Conservation (phyloP, 1,140 invertebrate genomes). For the Solenopsis invicta region DNA sequence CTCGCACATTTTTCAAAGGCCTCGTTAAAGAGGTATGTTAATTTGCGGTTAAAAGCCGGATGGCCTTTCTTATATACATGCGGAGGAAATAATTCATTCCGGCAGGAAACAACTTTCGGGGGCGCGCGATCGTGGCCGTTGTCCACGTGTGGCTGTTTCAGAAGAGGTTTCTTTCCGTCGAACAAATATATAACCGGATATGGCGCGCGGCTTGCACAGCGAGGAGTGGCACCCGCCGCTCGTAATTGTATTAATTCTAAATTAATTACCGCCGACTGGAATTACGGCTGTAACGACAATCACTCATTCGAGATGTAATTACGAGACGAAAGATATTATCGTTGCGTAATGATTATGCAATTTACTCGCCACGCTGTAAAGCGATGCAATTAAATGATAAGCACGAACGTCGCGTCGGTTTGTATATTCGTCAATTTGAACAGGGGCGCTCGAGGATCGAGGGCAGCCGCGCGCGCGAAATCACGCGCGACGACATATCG, state of each 20-base stretch:
- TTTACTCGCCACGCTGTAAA: constrained; percentile 27
- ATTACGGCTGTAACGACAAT: neutral
- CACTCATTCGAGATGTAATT: constrained; percentile 20
- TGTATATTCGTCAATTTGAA: neutral
- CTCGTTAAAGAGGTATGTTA: constrained; percentile 31
- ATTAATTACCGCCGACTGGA: constrained; percentile 8
- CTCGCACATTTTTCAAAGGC: constrained; percentile 38
- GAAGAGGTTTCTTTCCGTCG: neutral
- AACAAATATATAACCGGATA: neutral
- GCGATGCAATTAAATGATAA: constrained; percentile 15
- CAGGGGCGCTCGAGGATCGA: neutral
- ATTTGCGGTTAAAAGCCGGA: constrained; percentile 42
- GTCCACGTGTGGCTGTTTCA: neutral
- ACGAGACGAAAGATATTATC: constrained; percentile 21
- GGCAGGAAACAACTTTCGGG: neutral
- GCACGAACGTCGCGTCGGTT: neutral
- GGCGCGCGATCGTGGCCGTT: neutral
- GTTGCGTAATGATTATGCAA: constrained; percentile 40
- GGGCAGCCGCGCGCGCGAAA: neutral
- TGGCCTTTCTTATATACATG: neutral
- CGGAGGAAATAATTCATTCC: constrained; percentile 15
- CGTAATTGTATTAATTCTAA: constrained; percentile 16
- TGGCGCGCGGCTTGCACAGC: neutral
- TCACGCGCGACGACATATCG: neutral
- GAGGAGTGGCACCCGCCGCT: neutral